phyloP scores from a whole-genome alignment of 2,888 invertebrate species.

The Xylota sylvarum region DNA sequence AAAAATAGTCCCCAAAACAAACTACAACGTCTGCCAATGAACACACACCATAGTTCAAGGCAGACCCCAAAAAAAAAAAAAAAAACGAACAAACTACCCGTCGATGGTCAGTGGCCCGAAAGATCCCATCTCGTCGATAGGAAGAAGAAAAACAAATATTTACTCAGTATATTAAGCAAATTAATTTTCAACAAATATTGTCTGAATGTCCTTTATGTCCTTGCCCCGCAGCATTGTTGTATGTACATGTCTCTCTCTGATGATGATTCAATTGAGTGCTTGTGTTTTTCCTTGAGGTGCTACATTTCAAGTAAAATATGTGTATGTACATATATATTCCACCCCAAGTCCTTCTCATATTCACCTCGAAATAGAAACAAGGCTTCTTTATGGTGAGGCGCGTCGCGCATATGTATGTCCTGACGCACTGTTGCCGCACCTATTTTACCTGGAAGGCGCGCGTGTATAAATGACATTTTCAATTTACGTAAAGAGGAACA shows the following conservation, averaged over 20 bases:
- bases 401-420: slow-evolving; percentile 15
- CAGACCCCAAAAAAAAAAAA: background rate
- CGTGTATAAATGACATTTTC: slow-evolving; percentile 60
- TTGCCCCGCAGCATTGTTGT: slow-evolving; percentile 11
- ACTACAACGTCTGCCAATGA: background rate
- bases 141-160: slow-evolving; percentile 48
- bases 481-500: slow-evolving; percentile 47
- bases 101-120: background rate
- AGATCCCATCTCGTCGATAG: background rate
- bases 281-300: slow-evolving; percentile 38
- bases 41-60: background rate
- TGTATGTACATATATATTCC: too few relatives aligned
- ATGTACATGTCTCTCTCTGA: background rate
- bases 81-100: too few relatives aligned
- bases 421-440: slow-evolving; percentile 37
- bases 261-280: slow-evolving; percentile 65
- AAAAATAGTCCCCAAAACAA: background rate
- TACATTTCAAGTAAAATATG: slow-evolving; percentile 33
- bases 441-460: slow-evolving; percentile 18
- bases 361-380: slow-evolving; percentile 45
- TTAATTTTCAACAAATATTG: slow-evolving; percentile 73
- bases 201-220: slow-evolving; percentile 53
- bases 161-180: slow-evolving; percentile 64
- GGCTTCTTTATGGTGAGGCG: slow-evolving; percentile 2
- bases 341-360: background rate